Percentiles rank a stretch among this genome's conserved stretches.
phyloP scores from a whole-genome alignment of 35 echinoderm and acorn worm genomes.

The Apostichopus parvimensis region DNA sequence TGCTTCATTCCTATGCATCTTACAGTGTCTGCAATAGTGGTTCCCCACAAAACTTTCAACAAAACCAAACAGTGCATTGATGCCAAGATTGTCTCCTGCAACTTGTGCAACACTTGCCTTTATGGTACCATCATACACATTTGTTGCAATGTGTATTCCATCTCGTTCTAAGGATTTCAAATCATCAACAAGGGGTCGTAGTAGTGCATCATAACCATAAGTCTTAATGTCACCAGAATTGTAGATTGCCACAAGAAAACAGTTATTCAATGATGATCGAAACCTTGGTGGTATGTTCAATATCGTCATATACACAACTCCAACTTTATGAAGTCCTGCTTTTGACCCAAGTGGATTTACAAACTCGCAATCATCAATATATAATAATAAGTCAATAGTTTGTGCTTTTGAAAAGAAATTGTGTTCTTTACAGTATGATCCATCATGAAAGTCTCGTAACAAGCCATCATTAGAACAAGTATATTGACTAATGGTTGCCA shows the following conservation, averaged over 20 bases:
- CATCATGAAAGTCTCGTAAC: conserved; percentile 32
- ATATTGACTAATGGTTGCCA: neutral
- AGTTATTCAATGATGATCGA: neutral
- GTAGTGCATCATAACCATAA: conserved; percentile 59
- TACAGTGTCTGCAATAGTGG: conserved; percentile 43
- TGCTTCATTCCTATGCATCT: neutral
- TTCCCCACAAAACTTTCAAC: conserved; percentile 24
- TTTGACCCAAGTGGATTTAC: neutral
- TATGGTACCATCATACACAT: conserved; percentile 29
- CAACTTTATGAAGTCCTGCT: conserved; percentile 14
- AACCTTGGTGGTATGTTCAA: neutral
- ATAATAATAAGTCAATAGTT: conserved; percentile 49
- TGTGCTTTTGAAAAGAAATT: conserved; percentile 24
- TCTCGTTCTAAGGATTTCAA: conserved; percentile 38
- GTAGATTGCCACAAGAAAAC: conserved; percentile 17
- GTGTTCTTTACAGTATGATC: neutral
- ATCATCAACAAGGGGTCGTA: conserved; percentile 58
- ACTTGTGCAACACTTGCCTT: conserved; percentile 51
- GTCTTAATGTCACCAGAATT: neutral
- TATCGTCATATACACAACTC: neutral
- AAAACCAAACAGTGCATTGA: conserved; percentile 30
- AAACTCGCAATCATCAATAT: conserved; percentile 63
- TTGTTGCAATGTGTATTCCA: conserved; percentile 35
- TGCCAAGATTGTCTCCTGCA: conserved; percentile 49
- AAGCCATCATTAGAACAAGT: conserved; percentile 2